These are phyloP conservation scores for Spea hammondii DNA, from an alignment of 2,797 vertebrate species.

Conservation along the genomic window DNA sequence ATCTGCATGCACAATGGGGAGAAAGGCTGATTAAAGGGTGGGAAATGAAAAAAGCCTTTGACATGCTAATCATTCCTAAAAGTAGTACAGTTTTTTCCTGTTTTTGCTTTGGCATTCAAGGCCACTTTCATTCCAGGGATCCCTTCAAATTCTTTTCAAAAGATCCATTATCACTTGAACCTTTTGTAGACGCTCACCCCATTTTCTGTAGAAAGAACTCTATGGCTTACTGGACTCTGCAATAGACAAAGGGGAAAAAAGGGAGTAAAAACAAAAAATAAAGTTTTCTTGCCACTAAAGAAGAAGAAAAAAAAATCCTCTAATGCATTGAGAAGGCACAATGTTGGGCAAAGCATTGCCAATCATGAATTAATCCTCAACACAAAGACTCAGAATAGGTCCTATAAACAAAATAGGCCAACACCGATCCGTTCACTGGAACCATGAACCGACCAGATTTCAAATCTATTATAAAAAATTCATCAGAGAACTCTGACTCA, in stretches of 20 bases:
- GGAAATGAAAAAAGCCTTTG: conserved; percentile 33
- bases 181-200: conserved; percentile 5
- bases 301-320: background rate
- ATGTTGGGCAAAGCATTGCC: too few species aligned
- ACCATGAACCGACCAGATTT: too few species aligned
- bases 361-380: too few species aligned
- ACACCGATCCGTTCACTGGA: too few species aligned
- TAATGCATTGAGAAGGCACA: too few species aligned
- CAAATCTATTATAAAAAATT: too few species aligned
- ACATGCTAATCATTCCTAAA: conserved; percentile 45
- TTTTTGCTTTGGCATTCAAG: conserved; percentile 29
- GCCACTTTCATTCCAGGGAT: conserved; percentile 14
- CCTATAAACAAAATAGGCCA: too few species aligned
- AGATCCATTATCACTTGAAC: conserved; percentile 22
- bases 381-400: too few species aligned
- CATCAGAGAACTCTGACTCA: too few species aligned
- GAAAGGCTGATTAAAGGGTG: conserved; percentile 42
- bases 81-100: conserved; percentile 38
- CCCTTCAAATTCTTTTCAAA: conserved; percentile 26
- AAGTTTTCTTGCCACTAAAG: background rate
- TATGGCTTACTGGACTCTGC: background rate
- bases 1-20: conserved; percentile 23
- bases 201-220: conserved; percentile 4
- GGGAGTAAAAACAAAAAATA: background rate
- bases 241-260: background rate